phyloP scores from a whole-genome alignment of 2,113 vertebrate genomes.

The Oenanthe oenanthe region DNA sequence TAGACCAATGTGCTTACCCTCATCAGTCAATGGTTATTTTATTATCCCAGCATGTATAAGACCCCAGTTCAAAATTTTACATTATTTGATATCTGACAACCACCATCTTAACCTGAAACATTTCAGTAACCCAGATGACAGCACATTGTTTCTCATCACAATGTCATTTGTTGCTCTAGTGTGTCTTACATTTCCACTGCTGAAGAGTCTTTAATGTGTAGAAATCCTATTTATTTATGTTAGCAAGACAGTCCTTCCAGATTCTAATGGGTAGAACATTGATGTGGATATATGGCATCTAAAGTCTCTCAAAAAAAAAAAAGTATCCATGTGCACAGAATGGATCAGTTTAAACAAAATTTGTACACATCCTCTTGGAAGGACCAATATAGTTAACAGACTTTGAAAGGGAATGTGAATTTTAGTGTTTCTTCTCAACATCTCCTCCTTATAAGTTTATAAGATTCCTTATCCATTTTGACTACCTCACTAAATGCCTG shows the following conservation, averaged over 20 bases:
- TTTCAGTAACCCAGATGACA: neutral
- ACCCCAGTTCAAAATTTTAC: neutral
- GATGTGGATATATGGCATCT: neutral
- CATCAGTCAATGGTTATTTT: neutral
- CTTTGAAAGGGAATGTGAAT: neutral
- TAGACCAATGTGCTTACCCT: fast-evolving
- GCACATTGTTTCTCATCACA: neutral
- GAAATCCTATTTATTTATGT: neutral
- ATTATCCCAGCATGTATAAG: neutral
- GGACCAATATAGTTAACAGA: neutral
- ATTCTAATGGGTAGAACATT: neutral
- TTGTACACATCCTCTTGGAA: neutral
- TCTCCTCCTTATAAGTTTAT: neutral
- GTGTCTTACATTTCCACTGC: neutral
- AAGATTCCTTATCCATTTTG: neutral
- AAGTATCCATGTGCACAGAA: neutral
- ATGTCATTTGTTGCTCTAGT: neutral
- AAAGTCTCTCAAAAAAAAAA: neutral
- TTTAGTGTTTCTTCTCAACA: neutral
- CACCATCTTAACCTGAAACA: neutral
- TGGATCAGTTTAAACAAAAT: neutral
- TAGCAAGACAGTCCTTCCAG: neutral
- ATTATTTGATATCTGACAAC: neutral
- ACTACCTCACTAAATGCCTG: neutral
- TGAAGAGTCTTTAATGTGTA: neutral